A percentile compares a stretch with the other conserved stretches of the same genome.
These are phyloP conservation scores for Mythimna ferrago DNA, from an alignment of 2,888 invertebrate species.

Conservation along the genomic window DNA sequence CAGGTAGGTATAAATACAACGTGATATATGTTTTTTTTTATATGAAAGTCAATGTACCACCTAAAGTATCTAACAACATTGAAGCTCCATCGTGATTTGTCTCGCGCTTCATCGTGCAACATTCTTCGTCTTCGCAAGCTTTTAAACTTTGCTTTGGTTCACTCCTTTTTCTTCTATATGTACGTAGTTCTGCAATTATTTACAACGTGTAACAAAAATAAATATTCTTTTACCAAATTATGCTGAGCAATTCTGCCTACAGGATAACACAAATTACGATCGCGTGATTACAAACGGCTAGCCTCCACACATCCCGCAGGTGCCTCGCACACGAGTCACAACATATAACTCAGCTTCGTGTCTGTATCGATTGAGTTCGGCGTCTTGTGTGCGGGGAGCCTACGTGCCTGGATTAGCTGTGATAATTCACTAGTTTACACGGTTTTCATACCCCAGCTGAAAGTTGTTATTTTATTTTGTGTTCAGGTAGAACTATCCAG, in stretches of 20 bases:
- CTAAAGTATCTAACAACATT: background rate
- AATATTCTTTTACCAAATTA: too few relatives aligned
- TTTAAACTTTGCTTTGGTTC: background rate
- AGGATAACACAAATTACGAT: conserved; percentile 9
- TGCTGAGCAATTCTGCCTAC: background rate
- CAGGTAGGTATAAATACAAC: background rate
- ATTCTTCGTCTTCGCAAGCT: background rate
- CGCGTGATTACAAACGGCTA: conserved; percentile 29
- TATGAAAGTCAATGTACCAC: background rate
- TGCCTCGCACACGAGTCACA: conserved; percentile 2
- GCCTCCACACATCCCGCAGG: background rate
- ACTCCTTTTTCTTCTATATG: background rate
- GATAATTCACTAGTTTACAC: too few relatives aligned
- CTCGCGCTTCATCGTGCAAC: background rate
- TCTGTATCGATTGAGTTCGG: conserved; percentile 16
- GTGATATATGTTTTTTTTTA: background rate
- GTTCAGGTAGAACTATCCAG: too few relatives aligned
- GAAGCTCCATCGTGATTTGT: background rate
- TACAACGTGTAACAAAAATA: too few relatives aligned
- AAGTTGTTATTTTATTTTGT: too few relatives aligned
- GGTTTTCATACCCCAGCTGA: too few relatives aligned
- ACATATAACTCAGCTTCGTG: background rate
- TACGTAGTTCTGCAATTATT: background rate
- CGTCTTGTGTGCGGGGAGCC: conserved; percentile 9
- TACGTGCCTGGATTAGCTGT: conserved; percentile 42